Evolutionary conservation across 2,797 vertebrate species (phyloP).

Genomic region (Remorina albescens): DNA sequence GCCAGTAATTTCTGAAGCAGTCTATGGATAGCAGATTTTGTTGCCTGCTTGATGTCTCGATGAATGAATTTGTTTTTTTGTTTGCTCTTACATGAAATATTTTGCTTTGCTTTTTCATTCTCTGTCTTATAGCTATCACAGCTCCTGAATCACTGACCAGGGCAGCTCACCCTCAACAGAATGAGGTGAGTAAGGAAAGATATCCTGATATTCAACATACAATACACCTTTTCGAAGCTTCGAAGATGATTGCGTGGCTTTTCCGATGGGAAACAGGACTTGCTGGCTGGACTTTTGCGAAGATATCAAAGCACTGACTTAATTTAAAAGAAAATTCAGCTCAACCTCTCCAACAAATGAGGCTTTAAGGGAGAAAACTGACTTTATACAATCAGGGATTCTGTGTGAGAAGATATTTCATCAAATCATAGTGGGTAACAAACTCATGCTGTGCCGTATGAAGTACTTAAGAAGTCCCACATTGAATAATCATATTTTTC

Average conservation of each 20-base stretch:
- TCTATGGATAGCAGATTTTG: constrained; percentile 10
- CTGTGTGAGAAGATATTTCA: neutral
- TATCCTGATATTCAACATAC: neutral
- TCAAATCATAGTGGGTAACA: neutral
- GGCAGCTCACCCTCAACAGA: neutral
- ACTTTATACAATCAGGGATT: constrained; percentile 21
- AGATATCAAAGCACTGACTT: neutral
- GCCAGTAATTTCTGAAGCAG: constrained; percentile 43
- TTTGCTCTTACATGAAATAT: neutral
- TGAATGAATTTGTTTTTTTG: neutral
- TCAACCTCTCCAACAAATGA: neutral
- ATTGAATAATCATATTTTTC: constrained; percentile 33
- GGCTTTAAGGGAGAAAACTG: neutral
- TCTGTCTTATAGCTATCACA: neutral
- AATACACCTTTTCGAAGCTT: neutral
- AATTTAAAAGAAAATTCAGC: neutral
- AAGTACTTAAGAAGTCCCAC: constrained; percentile 10
- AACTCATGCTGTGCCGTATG: neutral
- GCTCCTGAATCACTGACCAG: neutral
- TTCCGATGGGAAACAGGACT: neutral
- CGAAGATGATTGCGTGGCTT: neutral
- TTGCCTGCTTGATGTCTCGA: neutral
- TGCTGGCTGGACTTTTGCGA: neutral
- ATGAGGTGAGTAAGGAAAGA: neutral
- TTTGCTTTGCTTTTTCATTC: neutral